phyloP scores from a whole-genome alignment of 2,113 vertebrate genomes.

The Salvator merianae region DNA sequence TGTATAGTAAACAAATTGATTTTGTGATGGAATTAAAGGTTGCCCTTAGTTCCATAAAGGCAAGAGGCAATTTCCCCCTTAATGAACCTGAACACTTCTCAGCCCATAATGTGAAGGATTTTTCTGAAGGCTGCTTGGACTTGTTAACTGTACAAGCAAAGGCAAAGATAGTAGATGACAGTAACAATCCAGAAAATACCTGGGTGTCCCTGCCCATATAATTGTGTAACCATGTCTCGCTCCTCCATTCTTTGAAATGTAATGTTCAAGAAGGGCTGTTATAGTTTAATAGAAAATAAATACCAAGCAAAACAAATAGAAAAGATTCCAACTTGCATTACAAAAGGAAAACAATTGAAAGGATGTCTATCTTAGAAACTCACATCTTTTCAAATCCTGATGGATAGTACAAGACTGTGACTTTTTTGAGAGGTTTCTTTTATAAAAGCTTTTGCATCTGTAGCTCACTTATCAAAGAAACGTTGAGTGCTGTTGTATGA shows the following conservation, averaged over 20 bases:
- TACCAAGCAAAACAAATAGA: neutral
- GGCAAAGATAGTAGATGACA: neutral
- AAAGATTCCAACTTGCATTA: neutral
- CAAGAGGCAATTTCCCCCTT: too few relatives aligned
- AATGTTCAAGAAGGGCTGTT: neutral
- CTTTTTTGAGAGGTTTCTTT: neutral
- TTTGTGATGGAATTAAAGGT: too few relatives aligned
- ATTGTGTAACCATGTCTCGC: neutral
- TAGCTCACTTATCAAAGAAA: constrained; percentile 29
- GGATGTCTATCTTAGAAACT: neutral
- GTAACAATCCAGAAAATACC: neutral
- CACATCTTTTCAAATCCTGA: constrained; percentile 1
- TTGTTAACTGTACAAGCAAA: neutral
- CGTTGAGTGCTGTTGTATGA: neutral
- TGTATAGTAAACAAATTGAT: too few relatives aligned
- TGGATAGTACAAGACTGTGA: neutral
- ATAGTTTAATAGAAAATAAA: neutral
- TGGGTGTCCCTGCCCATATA: too few relatives aligned
- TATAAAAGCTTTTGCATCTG: neutral
- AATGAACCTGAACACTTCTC: too few relatives aligned
- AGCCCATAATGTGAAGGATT: too few relatives aligned
- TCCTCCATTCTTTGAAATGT: neutral
- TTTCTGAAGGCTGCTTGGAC: neutral
- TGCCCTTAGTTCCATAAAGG: too few relatives aligned
- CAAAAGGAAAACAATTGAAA: neutral